Evolutionary conservation across 2,113 vertebrate genomes (phyloP).

Genomic region (Heloderma charlesbogerti): DNA sequence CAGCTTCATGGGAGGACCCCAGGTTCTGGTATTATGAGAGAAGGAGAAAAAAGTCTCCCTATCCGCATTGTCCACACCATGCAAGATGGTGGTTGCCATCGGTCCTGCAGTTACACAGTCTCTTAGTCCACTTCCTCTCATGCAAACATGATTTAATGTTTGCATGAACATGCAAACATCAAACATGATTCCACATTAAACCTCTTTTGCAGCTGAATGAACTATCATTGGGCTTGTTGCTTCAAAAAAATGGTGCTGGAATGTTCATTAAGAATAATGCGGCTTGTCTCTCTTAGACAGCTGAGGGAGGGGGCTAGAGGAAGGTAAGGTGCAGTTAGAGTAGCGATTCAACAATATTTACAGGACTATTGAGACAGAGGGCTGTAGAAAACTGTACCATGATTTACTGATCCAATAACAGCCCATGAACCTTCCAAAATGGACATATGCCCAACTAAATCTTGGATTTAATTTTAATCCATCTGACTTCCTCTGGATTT

Average conservation of each 20-base stretch:
- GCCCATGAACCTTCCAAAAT: slow-evolving; percentile 10
- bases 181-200: neutral
- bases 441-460: slow-evolving; percentile 54
- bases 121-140: neutral
- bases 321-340: neutral
- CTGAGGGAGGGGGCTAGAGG: accelerated
- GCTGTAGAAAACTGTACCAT: neutral
- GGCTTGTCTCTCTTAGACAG: neutral
- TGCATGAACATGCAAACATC: too few relatives aligned
- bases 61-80: too few relatives aligned
- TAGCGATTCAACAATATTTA: neutral
- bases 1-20: too few relatives aligned
- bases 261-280: accelerated
- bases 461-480: slow-evolving; percentile 66
- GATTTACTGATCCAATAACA: neutral
- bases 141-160: neutral
- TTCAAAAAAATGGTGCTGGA: neutral
- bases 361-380: accelerated
- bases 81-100: too few relatives aligned
- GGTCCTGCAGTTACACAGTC: neutral
- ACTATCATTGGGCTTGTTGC: neutral
- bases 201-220: neutral
- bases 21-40: too few relatives aligned
- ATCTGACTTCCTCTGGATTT: slow-evolving; percentile 47
- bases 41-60: too few relatives aligned